phyloP scores from a whole-genome alignment of 1,140 invertebrate species.

The Schlechtendalia chinensis region DNA sequence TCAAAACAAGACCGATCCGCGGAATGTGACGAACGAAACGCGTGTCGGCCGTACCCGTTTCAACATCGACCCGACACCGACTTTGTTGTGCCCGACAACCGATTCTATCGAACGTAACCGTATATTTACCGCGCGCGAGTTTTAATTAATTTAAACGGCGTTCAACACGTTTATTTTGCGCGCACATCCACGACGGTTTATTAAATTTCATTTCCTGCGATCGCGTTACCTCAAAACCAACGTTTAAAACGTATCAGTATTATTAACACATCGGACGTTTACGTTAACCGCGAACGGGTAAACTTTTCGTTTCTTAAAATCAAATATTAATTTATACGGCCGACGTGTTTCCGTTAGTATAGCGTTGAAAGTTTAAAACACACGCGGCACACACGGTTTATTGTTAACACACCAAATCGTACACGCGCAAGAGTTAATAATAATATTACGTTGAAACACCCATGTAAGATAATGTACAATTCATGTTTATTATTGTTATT shows the following conservation, averaged over 20 bases:
- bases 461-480: neutral
- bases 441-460: too few relatives aligned
- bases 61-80: neutral
- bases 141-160: slow-evolving; percentile 35
- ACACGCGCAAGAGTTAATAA: too few relatives aligned
- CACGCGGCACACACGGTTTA: neutral
- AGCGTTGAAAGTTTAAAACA: neutral
- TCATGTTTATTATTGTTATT: neutral
- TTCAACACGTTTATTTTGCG: neutral
- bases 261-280: neutral
- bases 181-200: neutral
- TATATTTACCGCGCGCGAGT: neutral
- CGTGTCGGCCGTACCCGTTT: too few relatives aligned
- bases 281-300: neutral
- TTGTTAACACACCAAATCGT: neutral
- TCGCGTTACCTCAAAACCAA: neutral
- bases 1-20: neutral
- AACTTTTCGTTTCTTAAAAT: neutral
- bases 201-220: neutral
- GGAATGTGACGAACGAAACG: neutral
- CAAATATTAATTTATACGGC: too few relatives aligned
- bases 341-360: too few relatives aligned
- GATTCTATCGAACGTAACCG: slow-evolving; percentile 1
- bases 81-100: slow-evolving; percentile 10
- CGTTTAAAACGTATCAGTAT: neutral